phyloP scores from a whole-genome alignment of 2,113 vertebrate species.

The Burhinus bistriatus region DNA sequence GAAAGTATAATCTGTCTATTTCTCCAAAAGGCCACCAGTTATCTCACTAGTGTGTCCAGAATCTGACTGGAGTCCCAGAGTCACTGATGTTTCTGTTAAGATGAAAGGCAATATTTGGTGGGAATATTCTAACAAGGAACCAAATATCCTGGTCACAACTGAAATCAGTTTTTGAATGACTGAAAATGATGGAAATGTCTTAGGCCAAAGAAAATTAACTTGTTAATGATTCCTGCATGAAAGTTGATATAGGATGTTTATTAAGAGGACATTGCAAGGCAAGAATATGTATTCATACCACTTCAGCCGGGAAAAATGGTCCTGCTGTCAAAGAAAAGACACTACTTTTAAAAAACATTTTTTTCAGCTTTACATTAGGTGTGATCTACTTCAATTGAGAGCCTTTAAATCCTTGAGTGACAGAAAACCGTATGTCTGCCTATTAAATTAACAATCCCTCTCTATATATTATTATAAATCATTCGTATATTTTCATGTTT shows the following conservation, averaged over 20 bases:
- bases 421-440: background rate
- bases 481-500: background rate
- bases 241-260: background rate
- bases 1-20: background rate
- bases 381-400: background rate
- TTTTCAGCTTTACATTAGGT: background rate
- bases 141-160: background rate
- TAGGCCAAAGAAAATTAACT: background rate
- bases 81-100: background rate
- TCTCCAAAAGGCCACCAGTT: background rate
- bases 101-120: background rate
- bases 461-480: background rate
- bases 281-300: background rate
- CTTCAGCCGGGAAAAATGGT: background rate
- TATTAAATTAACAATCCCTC: background rate
- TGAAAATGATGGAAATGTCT: background rate
- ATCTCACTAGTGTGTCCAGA: background rate
- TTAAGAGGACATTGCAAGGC: background rate
- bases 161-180: background rate
- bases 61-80: accelerated
- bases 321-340: background rate
- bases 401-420: background rate
- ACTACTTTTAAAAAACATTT: background rate
- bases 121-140: background rate
- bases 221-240: background rate